Percentiles rank a stretch among this genome's conserved stretches.
Conservation (phyloP, 2,113 vertebrate genomes). For the Oryzias javanicus region DNA sequence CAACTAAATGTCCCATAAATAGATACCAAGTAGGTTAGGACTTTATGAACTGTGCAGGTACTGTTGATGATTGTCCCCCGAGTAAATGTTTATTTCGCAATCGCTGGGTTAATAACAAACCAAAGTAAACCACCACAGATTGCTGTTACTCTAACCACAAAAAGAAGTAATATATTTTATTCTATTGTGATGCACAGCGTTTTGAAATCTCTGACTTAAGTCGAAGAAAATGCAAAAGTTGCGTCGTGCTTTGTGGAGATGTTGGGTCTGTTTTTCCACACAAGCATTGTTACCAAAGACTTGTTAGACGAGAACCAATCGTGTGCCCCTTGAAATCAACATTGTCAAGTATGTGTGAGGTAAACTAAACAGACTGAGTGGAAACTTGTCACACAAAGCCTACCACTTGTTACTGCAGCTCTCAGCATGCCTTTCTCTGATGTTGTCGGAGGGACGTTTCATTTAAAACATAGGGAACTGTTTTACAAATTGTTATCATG, state of each 20-base stretch:
- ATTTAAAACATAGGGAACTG: slow-evolving; percentile 25
- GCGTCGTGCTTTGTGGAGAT: slow-evolving; percentile 4
- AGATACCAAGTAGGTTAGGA: slow-evolving; percentile 9
- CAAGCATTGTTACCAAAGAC: not conserved
- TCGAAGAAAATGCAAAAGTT: not conserved
- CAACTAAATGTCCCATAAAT: not conserved
- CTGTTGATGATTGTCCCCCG: slow-evolving; percentile 57
- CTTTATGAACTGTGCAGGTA: slow-evolving; percentile 13
- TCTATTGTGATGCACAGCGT: not conserved
- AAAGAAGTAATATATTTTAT: slow-evolving; percentile 6
- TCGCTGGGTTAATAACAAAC: slow-evolving; percentile 70
- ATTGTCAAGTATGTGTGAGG: slow-evolving; percentile 41
- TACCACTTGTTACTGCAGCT: slow-evolving; percentile 18
- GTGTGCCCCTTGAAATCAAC: slow-evolving; percentile 33
- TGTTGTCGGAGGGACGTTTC: slow-evolving; percentile 14
- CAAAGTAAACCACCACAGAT: slow-evolving; percentile 28
- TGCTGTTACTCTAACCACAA: slow-evolving; percentile 9
- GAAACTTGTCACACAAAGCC: slow-evolving; percentile 26
- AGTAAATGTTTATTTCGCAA: slow-evolving; percentile 63
- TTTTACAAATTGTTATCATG: slow-evolving; percentile 35
- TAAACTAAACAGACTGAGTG: slow-evolving; percentile 49
- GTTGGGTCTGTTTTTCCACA: slow-evolving; percentile 7
- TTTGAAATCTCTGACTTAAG: slow-evolving; percentile 1
- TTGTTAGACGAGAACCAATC: slow-evolving; percentile 1
- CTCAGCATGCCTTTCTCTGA: slow-evolving; percentile 3